These are phyloP conservation scores for Adineta ricciae DNA, from an alignment of 2,888 invertebrate species.

Conservation along the genomic window DNA sequence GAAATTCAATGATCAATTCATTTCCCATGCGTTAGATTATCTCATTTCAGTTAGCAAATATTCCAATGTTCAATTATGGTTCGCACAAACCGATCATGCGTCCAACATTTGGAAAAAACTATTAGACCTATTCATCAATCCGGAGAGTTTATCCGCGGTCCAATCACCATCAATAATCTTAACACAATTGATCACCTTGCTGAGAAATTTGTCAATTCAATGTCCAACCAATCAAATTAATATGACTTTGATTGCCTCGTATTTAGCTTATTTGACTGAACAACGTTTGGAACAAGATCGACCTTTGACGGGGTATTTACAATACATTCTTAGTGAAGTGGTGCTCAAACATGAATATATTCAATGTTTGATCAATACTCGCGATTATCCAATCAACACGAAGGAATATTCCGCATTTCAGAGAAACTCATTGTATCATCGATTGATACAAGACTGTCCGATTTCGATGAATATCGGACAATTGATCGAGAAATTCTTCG, in stretches of 20 bases:
- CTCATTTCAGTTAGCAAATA: background rate
- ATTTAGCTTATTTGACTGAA: background rate
- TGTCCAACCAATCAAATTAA: conserved; percentile 1
- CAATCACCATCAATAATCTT: background rate
- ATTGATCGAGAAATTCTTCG: conserved; percentile 17
- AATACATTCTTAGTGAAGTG: conserved; percentile 20
- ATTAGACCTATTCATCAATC: background rate
- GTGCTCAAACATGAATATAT: conserved; percentile 2
- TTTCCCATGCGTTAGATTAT: background rate
- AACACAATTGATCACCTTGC: background rate
- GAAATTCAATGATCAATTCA: background rate
- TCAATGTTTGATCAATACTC: conserved; percentile 1
- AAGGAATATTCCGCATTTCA: background rate
- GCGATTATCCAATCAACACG: background rate
- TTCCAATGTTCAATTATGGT: conserved; percentile 8
- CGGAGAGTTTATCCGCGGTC: background rate
- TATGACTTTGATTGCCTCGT: background rate
- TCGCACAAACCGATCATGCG: background rate
- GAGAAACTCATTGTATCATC: background rate
- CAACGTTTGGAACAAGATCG: background rate
- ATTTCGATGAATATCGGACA: conserved; percentile 15
- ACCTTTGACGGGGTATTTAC: background rate
- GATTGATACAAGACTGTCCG: background rate
- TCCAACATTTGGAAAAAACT: background rate
- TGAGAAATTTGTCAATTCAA: background rate